Base-by-base conservation (phyloP, 2,113 vertebrate species). In the Antigone vipio region DNA sequence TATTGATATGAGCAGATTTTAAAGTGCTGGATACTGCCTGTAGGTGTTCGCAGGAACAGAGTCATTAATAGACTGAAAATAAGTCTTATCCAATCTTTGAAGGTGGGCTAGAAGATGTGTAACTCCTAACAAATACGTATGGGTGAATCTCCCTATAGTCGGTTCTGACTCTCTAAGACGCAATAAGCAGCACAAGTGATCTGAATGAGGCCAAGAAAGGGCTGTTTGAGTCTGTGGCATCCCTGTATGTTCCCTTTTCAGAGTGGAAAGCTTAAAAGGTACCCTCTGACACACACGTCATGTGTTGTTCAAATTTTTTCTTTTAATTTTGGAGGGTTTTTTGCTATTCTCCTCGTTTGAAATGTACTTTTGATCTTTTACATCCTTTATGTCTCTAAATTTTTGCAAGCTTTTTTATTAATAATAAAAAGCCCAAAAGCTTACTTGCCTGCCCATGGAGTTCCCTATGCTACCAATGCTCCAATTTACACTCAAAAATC, bases 11-110 rank as follows among this genome's bases (percentile, higher is more conserved):
- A 59, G 7, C 23, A 49, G 34, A 8, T 30, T 56, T 34, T 42
- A 9, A 34, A 20, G 50, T 42, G 45, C 5, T 88, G 29, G 13
- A 17, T 23, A 4, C 12, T 29, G 11, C 40, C 79, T 80, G 12
- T 32, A 12, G 45, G n/a, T 58, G 10, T 2, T 74, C 2, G 1
- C 26, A 56, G 40, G 18, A 8, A 40, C 11, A 64, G 11, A 32
- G 40, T 3, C 0, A 0, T 60, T 56, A 11, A 24, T 9, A 40
- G 2, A 3, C 13, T 52, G 49, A 75, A n/a, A 5, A 0, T 10
- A 14, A 62, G 4, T 11, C 30, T 81, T n/a, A 56, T 14, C 19
- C 29, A 8, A 14, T 38, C 47, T 71, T 56, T 29, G 23, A 62
- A 35, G 20, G 11, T 56, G 64, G 21, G 3, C 32, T 69, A 12